Evolutionary conservation across 2,888 invertebrate genomes (phyloP).

Genomic region (Himalopsyche kuldschensis): DNA sequence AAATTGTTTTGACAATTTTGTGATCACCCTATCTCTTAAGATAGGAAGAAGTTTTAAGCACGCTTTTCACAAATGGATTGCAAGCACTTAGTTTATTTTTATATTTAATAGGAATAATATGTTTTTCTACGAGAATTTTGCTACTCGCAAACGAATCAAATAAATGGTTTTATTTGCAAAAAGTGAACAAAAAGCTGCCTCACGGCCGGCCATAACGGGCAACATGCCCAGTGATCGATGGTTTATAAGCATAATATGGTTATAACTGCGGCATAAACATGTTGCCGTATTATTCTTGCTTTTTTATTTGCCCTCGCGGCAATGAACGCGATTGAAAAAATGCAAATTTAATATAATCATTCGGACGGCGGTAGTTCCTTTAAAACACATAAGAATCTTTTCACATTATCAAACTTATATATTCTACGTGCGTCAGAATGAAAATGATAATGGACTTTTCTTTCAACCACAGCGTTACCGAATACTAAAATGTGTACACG

Average conservation of each 20-base stretch:
- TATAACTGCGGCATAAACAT: conserved; percentile 11
- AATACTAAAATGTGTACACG: background rate
- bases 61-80: background rate
- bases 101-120: background rate
- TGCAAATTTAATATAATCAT: background rate
- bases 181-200: background rate
- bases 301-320: background rate
- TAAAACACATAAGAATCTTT: background rate
- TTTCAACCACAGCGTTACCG: background rate
- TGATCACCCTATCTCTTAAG: background rate
- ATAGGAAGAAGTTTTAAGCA: background rate
- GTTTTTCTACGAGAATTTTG: background rate
- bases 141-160: conserved; percentile 5
- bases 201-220: conserved; percentile 2
- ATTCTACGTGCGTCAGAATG: background rate
- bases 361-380: background rate
- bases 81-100: background rate
- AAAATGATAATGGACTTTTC: background rate
- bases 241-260: conserved; percentile 24
- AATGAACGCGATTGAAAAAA: background rate
- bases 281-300: background rate
- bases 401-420: background rate
- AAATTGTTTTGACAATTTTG: background rate
- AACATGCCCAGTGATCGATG: conserved; percentile 11
- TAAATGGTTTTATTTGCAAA: conserved; percentile 1